phyloP scores from a whole-genome alignment of 2,888 invertebrate genomes.

The Periphyllus acericola region DNA sequence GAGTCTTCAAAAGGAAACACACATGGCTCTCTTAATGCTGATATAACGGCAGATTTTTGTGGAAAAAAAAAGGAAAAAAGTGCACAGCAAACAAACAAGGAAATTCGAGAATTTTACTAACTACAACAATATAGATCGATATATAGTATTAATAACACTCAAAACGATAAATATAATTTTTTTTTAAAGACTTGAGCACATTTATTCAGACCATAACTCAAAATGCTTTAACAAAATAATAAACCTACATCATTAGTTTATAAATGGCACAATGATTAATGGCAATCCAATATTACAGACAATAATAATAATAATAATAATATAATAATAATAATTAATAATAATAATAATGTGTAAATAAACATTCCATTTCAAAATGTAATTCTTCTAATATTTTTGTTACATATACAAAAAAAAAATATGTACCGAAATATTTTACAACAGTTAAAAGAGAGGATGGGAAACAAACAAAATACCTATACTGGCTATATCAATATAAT shows the following conservation, averaged over 20 bases:
- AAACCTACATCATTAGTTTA: constrained; percentile 39
- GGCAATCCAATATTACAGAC: not conserved
- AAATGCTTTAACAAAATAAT: constrained; percentile 58
- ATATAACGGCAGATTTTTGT: constrained; percentile 57
- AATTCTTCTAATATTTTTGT: constrained; percentile 12
- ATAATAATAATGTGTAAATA: constrained; percentile 39
- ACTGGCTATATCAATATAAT: constrained; percentile 25
- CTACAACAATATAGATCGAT: not conserved
- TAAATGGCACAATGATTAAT: constrained; percentile 55
- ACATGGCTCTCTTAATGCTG: constrained; percentile 32
- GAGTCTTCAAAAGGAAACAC: constrained; percentile 56
- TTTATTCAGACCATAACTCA: constrained; percentile 62
- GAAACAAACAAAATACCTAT: constrained; percentile 17
- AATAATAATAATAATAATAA: constrained; percentile 23
- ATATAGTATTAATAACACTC: not conserved
- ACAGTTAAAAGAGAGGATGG: constrained; percentile 4
- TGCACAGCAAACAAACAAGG: constrained; percentile 35
- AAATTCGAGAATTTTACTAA: constrained; percentile 46
- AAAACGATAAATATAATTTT: constrained; percentile 1
- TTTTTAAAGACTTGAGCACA: constrained; percentile 58
- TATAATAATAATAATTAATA: constrained; percentile 6
- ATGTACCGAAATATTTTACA: constrained; percentile 38
- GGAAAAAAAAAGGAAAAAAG: constrained; percentile 7
- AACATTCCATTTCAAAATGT: constrained; percentile 10
- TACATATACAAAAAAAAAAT: constrained; percentile 25